phyloP scores from a whole-genome alignment of 2,888 invertebrate genomes.

The Hydraecia micacea region DNA sequence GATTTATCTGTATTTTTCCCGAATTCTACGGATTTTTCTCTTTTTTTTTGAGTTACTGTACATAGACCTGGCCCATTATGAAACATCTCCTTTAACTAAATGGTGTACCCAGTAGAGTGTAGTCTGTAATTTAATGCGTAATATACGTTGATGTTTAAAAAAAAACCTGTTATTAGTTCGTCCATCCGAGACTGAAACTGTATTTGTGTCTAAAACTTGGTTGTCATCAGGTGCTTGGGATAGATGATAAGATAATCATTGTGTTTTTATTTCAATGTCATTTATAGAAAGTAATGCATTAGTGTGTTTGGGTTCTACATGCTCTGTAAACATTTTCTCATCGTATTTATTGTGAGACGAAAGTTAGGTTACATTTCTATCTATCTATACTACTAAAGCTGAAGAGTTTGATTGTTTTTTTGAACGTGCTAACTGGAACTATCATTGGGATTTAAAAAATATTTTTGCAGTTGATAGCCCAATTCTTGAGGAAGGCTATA shows the following conservation, averaged over 20 bases:
- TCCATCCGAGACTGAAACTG: constrained; percentile 46
- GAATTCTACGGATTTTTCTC: too few species aligned
- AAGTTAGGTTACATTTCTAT: background rate
- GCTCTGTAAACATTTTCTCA: background rate
- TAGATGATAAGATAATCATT: background rate
- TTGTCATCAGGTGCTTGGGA: constrained; percentile 11
- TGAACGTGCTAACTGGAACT: background rate
- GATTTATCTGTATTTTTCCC: too few species aligned
- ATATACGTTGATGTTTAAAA: constrained; percentile 7
- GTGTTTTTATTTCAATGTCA: background rate
- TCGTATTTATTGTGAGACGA: too few species aligned
- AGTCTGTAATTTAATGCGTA: constrained; percentile 43
- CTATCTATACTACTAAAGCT: background rate
- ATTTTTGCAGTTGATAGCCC: background rate
- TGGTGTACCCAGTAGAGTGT: constrained; percentile 27
- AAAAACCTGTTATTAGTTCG: constrained; percentile 43
- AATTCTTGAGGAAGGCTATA: too few species aligned
- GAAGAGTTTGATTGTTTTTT: background rate
- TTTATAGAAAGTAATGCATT: constrained; percentile 3
- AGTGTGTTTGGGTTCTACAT: background rate
- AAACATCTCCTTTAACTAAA: too few species aligned
- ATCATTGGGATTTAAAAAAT: background rate
- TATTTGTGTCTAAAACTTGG: constrained; percentile 17
- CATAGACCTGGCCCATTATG: too few species aligned
- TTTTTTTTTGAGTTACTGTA: too few species aligned